Evolutionary conservation across 2,797 vertebrate genomes (phyloP), one percentile per base, ranked within the genome.

Genomic region (Chloroceryle amazona): DNA sequence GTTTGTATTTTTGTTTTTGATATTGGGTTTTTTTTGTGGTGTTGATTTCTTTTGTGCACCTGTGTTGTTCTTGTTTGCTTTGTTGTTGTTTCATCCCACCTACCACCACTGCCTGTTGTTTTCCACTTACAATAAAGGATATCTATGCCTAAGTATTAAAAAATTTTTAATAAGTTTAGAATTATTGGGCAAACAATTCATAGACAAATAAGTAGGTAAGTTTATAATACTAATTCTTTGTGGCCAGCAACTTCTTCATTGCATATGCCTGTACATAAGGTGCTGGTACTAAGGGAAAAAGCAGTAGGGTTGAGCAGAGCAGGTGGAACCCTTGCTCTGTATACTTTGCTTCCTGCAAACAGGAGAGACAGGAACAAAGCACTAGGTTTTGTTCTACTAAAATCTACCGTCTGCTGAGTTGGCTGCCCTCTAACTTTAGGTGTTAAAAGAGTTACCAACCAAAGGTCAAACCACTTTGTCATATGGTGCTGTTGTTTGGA

Each of bases 231-330:
- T 26, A 58, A 6, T 12, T 80, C 6, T 19, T 73, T 73, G 29
- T 52, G 29, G 26, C 16, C 63, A 39, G 33, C 6, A 78, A 23
- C 6, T 35, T 71, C 39, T 52, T 28, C 21, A 28, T 6, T 62
- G n/a, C 5, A 13, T 51, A 19, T 15, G 3, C 3, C 13, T 62
- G 4, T 39, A 21, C 0, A 0, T 22, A 39, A 80, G 7, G 3
- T 93, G 25, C 11, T 60, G 26, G 11, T 44, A 49, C 5, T 29
- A 42, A 61, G 3, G 7, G 22, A 7, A 29, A 66, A 66, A 63
- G 1, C 7, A 35, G 5, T 12, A 46, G 9, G 10, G 42, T 84
- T 68, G 51, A 82, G 23, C 16, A 85, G 31, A 10, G 6, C 17
- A 44, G 26, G 7, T 3, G 12, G 5, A 47, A 62, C 3, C 5